Base-by-base conservation (phyloP, 2,888 invertebrate genomes). In the Plemyria rubiginata region DNA sequence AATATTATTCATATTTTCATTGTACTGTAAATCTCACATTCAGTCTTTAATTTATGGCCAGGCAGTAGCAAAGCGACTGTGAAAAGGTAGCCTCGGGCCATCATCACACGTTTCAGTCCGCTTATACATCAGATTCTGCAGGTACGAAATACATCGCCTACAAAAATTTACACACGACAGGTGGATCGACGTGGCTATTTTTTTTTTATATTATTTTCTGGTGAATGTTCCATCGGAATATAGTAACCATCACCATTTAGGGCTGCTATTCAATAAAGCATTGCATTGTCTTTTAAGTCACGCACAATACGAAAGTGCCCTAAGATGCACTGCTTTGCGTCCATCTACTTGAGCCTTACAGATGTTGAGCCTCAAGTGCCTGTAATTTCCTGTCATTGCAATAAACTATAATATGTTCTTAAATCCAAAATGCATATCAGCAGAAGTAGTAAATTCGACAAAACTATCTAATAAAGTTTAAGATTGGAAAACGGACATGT, bases 391-490 rank as follows among this genome's bases (percentile, higher is more conserved):
- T 22, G 43, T 15, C 15, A 13, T 43, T 8, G 43, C 43, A 43
- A 15, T 43, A 16, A 45, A 45, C 16, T 45, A 16, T 45, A 16
- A 32, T 7, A 32, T 29, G 8, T 32, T 32, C 8, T 32, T 32
- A 32, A 32, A 32, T 32, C 32, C 32, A 32, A 32, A 32, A 16
- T 16, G 16, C 9, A 8, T 16, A 15, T 45, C 45, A 16, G 16
- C 16, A 4, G 16, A 45, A 45, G 45, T 45, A 45, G 45, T 45
- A 45, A 45, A 45, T 45, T 16, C 45, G 16, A 16, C 11, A 45
- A 45, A 45, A 45, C 16, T 43, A 43, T 43, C 13, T 43, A 43
- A n/a, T n/a, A n/a, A 43, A 43, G 13, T 43, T 43, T 43, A 43
- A 13, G 43, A 43, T 43, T 43, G 43, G 13, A 43, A n/a, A n/a